Evolutionary conservation across 2,113 vertebrate species (phyloP).

Genomic region (Piprites chloris): DNA sequence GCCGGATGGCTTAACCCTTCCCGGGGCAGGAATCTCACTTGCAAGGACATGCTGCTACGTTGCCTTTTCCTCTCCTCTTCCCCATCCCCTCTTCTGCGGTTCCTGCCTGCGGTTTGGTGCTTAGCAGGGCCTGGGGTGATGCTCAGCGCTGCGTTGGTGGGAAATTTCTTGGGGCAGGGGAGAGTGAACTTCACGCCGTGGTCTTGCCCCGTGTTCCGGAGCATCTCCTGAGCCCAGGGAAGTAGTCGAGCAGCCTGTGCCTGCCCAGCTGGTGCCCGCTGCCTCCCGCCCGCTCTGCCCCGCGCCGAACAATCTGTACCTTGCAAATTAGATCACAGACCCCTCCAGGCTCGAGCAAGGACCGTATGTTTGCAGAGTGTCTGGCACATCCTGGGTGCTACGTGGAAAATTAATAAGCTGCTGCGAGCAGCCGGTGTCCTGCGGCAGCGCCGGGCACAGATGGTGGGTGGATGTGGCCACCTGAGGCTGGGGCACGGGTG

Average conservation of each 20-base stretch:
- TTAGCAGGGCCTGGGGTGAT: not conserved
- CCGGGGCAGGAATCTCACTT: not conserved
- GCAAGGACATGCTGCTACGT: not conserved
- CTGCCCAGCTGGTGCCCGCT: not conserved
- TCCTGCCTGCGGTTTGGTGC: not conserved
- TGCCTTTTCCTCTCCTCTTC: not conserved
- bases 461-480: not conserved
- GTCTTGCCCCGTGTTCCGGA: not conserved
- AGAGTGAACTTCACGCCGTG: not conserved
- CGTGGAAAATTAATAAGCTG: not conserved
- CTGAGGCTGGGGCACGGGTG: not conserved
- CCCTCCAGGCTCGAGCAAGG: not conserved
- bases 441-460: not conserved
- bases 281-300: not conserved
- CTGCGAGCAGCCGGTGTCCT: not conserved
- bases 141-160: not conserved
- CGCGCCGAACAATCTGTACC: not conserved
- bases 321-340: not conserved
- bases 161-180: not conserved
- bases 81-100: not conserved
- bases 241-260: not conserved
- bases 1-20: conserved; percentile 23
- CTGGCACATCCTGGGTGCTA: conserved; percentile 44
- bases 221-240: not conserved
- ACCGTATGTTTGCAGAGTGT: conserved; percentile 18